Evolutionary conservation across 2,888 invertebrate species (phyloP), one percentile per base, ranked within the genome.

Genomic region (Cyrtodaria siliqua): DNA sequence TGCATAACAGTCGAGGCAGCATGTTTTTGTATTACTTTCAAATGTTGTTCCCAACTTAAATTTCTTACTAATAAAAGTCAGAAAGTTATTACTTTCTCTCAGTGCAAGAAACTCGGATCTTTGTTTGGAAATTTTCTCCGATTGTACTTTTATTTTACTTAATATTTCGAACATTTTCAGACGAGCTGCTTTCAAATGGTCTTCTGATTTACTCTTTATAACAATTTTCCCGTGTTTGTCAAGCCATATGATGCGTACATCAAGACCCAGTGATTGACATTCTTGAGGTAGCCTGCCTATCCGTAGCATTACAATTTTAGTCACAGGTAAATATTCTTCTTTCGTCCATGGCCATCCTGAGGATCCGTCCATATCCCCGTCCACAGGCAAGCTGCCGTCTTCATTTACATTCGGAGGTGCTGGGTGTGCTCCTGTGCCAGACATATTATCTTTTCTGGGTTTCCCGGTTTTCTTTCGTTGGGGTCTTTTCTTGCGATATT

Each of bases 171-270:
- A 20, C 40, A 70, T 49, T 12, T 26, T 50, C 50, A 24, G 16
- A 42, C 55, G 40, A 3, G 47, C 57, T 40, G 20, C n/a, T 18
- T 40, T 9, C n/a, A 33, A 33, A 33, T 12, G 4, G 4, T 33
- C 33, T 33, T 33, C 33, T 8, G 33, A 33, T 12, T 33, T 33
- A 12, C 12, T 8, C 33, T 33, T 33, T 8, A 33, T 40, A 8
- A 50, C 62, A n/a, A 70, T 50, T n/a, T 40, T 56, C n/a, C 40
- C 40, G 24, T 38, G 27, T 29, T 33, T 63, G 55, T 70, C 70
- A n/a, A 56, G 29, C 8, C 62, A 63, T 12, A n/a, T 14, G 9
- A 70, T 29, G n/a, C 52, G 24, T 23, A 63, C 49, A 47, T 47
- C 29, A 12, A 60, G 24, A 23, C 44, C 24, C 8, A 8, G 4